Evolutionary conservation across 2,113 vertebrate genomes (phyloP).

Genomic region (Elaphurus davidianus): DNA sequence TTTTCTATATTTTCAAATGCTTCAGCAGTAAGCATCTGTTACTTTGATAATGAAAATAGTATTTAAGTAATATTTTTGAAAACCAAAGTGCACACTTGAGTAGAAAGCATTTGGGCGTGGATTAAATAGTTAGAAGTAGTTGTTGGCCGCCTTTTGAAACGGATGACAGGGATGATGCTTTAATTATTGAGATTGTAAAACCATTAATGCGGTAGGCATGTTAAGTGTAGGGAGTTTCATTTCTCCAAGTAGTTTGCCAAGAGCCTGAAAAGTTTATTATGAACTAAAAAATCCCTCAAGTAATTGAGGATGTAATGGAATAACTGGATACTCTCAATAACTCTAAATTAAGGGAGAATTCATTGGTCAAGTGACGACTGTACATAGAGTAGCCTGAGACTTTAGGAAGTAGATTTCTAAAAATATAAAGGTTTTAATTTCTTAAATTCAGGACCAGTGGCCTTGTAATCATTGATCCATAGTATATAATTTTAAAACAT

Average conservation of each 20-base stretch:
- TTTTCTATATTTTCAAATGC: background rate
- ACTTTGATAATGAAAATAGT: background rate
- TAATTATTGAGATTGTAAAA: background rate
- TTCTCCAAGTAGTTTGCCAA: background rate
- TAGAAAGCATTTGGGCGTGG: background rate
- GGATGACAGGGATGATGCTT: background rate
- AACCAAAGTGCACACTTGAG: background rate
- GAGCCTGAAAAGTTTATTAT: background rate
- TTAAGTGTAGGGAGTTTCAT: background rate
- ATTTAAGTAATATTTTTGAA: conserved; percentile 2
- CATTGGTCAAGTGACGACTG: background rate
- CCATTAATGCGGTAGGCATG: background rate
- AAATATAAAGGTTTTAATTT: background rate
- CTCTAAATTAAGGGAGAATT: background rate
- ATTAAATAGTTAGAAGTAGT: background rate
- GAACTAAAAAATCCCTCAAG: background rate
- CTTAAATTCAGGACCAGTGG: background rate
- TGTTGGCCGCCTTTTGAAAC: background rate
- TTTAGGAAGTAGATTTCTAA: conserved; percentile 4
- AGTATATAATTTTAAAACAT: background rate
- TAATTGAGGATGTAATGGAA: background rate
- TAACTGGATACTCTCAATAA: background rate
- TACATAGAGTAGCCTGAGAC: background rate
- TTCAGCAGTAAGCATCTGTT: background rate
- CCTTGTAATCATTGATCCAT: background rate